Evolutionary conservation across 2,113 vertebrate species (phyloP), one percentile per base, ranked within the genome.

Genomic region (Calyptomena viridis): DNA sequence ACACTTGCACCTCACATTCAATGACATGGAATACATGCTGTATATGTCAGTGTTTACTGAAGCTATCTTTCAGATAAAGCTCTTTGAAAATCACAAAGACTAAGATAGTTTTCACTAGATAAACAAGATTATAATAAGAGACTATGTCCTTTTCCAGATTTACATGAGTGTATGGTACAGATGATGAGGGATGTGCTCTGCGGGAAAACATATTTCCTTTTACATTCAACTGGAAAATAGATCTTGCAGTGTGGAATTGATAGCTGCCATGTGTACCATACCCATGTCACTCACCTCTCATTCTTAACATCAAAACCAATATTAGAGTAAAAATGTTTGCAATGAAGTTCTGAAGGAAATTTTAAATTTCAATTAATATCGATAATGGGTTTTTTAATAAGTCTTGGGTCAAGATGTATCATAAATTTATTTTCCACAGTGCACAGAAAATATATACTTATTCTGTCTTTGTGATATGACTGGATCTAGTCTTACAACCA

Each of bases 341-440:
- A 95, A 87, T 97, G 88, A 97, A 97, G 97, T 96, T 96, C 91
- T 76, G 87, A 96, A 96, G 83, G 76, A 68, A 74, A 96, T 97
- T 97, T 96, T 97, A 74, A 96, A 94, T 94, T 97, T 97, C 97
- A 97, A 97, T 98, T 97, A 97, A 96, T 96, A 96, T 71, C 31
- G 50, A 90, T 93, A 98, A 98, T 97, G 60, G 94, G 15, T 64
- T 98, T 97, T 97, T 96, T 88, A 97, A 95, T 96, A 97, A 97
- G 94, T 94, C 91, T 94, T 96, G 87, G 97, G 97, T 98, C 97
- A 98, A 98, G 98, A 98, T 98, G 97, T 97, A 95, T 95, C 91
- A 89, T 93, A 76, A 84, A 96, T 96, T 84, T 97, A 12, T 97
- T 97, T 97, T 97, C 96, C 92, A 94, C 75, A 85, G 94, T 90